Base-by-base conservation (phyloP, 2,113 vertebrate species). In the Microcebus ravelobensis region DNA sequence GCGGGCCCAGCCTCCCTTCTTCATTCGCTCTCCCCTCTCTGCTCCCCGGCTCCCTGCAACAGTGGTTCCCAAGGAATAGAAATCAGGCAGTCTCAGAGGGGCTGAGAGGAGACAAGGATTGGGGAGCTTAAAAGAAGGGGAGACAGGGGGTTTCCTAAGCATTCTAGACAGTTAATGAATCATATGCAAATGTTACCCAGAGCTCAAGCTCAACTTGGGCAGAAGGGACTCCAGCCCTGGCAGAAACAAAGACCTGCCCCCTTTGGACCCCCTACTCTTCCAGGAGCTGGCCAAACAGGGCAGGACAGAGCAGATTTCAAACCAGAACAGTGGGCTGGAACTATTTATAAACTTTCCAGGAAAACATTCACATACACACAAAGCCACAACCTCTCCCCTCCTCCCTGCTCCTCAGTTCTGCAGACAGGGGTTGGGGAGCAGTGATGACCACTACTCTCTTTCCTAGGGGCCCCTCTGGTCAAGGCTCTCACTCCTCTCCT, bases 311-410 rank as follows among this genome's bases (percentile, higher is more conserved):
- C 89, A 36, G 36, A 91, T 94, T 86, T 91, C 91, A 95, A 97
- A 97, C 67, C 74, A 97, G 91, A 96, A 95, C 92, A 94, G 97
- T 90, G 73, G 94, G 88, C 77, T 96, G 59, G 42, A 77, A 89
- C 96, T 97, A 97, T 96, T 97, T 97, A 95, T 95, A 97, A 92
- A 97, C 92, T 97, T 97, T 96, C 97, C 97, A 97, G 97, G 97
- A 98, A 97, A 95, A 96, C 88, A 84, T 18, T 34, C 82, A 55
- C 81, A 34, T 63, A 42, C 39, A 74, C 50, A 82, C 87, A 95
- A 23, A 97, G 87, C 83, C 94, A 97, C 94, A 95, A 82, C 36
- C 42, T 57, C 84, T 71, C 96, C 57, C 93, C 42, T 67, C 91
- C 90, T 67, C 76, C 50, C 20, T 4, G 4, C 77, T 29, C 65